Base-by-base conservation (phyloP, 2,113 vertebrate species). In the Heptranchias perlo region DNA sequence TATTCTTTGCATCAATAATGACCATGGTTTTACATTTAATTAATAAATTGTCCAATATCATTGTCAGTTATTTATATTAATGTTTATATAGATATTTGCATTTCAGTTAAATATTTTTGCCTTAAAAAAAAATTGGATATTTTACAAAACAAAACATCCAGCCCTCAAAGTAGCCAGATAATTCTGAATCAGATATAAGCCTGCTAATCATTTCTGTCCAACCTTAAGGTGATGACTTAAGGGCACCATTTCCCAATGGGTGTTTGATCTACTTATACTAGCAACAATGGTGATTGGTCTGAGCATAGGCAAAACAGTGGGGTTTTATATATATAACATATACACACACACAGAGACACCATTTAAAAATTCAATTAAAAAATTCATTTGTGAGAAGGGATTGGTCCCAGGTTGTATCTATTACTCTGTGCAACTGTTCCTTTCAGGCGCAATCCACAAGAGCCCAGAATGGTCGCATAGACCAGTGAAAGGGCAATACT, bases 321-420 rank as follows among this genome's bases (percentile, higher is more conserved):
- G 76, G 11, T 39, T 82, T 10, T 82, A 82, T 82, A 44, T 44
- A 44, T 44, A 82, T 18, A n/a, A n/a, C n/a, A n/a, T n/a, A n/a
- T n/a, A n/a, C n/a, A n/a, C n/a, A n/a, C n/a, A n/a, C n/a, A n/a
- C n/a, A 82, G n/a, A 82, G 11, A 39, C 39, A 16, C 76, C 76
- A 39, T 44, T n/a, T 82, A 44, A 82, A 93, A 93, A 61, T 93
- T 93, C 35, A 93, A 62, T 62, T 93, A 8, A 39, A 93, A 78
- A 62, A 62, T 13, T 52, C 21, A 93, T 21, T 62, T 39, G n/a
- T 39, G 58, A 62, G 61, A 39, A 62, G 58, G 61, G n/a, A 62
- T 93, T 62, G 54, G 89, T 62, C 58, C 89, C 89, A 44, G 18
- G 39, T 82, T 44, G 78, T 82, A 82, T 44, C 78, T 44, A 82